phyloP scores from a whole-genome alignment of 2,797 vertebrate species.

The Lutjanus argentimaculatus region DNA sequence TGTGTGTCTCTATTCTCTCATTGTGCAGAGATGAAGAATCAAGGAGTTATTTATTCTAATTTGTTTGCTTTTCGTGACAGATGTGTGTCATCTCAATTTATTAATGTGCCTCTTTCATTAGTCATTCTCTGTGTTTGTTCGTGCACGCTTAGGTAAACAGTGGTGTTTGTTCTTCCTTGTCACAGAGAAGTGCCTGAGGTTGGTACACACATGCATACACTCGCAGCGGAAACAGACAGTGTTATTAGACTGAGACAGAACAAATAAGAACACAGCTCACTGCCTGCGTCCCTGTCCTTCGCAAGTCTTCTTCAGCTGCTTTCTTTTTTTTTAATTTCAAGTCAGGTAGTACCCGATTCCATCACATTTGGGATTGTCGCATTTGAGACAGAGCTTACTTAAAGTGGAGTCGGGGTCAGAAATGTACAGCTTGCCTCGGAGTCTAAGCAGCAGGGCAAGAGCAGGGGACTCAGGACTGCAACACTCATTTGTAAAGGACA shows the following conservation, averaged over 20 bases:
- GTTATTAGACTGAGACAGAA: slow-evolving; percentile 22
- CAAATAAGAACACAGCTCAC: slow-evolving; percentile 10
- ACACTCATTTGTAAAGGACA: background rate
- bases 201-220: background rate
- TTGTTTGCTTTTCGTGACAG: slow-evolving; percentile 32
- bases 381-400: background rate
- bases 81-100: slow-evolving; percentile 33
- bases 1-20: background rate
- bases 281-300: background rate
- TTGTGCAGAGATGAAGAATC: background rate
- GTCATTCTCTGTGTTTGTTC: slow-evolving; percentile 25
- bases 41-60: slow-evolving; percentile 17
- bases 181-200: slow-evolving; percentile 16
- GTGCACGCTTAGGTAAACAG: slow-evolving; percentile 14
- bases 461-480: background rate
- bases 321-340: background rate
- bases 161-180: slow-evolving; percentile 46
- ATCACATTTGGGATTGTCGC: background rate
- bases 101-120: slow-evolving; percentile 41
- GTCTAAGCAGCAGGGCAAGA: background rate
- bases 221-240: slow-evolving; percentile 1
- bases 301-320: background rate
- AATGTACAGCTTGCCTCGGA: background rate
- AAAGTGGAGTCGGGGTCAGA: background rate
- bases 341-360: background rate